Evolutionary conservation across 1,140 invertebrate species (phyloP).

Genomic region (Drosophila ercepeae): DNA sequence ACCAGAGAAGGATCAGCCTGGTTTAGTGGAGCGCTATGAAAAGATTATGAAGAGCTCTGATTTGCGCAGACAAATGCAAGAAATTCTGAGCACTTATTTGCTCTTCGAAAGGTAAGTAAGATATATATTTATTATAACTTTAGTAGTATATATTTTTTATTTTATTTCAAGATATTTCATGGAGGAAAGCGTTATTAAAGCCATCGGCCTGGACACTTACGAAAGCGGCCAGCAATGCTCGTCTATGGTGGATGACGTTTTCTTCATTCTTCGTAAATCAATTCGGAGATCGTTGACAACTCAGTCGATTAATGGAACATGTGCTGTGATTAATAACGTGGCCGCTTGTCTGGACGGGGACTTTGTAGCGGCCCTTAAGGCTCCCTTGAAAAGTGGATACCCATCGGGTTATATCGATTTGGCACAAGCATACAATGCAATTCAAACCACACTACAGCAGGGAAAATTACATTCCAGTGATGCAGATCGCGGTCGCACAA

Average conservation of each 20-base stretch:
- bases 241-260: constrained; percentile 98
- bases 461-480: constrained; percentile 92
- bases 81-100: constrained; percentile 95
- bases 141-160: not conserved
- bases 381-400: constrained; percentile 92
- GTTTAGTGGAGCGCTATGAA: constrained; percentile 87
- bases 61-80: constrained; percentile 93
- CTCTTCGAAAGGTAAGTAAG: constrained; percentile 90
- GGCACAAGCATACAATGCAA: constrained; percentile 91
- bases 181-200: constrained; percentile 97
- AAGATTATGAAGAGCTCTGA: constrained; percentile 90
- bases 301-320: constrained; percentile 96
- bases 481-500: constrained; percentile 88
- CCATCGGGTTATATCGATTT: constrained; percentile 93
- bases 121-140: not conserved
- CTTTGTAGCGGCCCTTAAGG: constrained; percentile 91
- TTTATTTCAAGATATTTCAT: constrained; percentile 91
- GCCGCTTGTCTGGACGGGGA: constrained; percentile 94
- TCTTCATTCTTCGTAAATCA: constrained; percentile 98
- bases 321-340: constrained; percentile 98
- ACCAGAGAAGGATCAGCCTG: constrained; percentile 85
- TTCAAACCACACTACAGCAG: constrained; percentile 92
- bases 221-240: constrained; percentile 91
- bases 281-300: constrained; percentile 94
- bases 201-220: constrained; percentile 93